Evolutionary conservation across 2,113 vertebrate genomes (phyloP).

Genomic region (Sphaerodactylus townsendi): DNA sequence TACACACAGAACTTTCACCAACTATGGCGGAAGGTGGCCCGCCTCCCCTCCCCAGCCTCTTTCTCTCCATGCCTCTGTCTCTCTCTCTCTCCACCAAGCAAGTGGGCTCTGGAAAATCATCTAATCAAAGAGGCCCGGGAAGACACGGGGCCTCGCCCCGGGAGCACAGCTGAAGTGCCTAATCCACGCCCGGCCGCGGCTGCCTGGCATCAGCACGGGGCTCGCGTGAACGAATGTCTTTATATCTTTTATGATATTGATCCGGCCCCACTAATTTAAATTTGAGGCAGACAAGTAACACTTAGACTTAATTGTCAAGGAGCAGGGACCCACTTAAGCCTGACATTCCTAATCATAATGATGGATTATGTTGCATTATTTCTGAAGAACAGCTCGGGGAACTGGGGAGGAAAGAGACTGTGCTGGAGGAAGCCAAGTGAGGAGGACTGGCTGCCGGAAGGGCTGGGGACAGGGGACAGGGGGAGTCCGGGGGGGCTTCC

Average conservation of each 20-base stretch:
- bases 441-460: not conserved
- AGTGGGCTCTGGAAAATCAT: not conserved
- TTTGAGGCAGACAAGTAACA: constrained; percentile 25
- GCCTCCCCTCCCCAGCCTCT: not conserved
- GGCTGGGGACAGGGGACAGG: not conserved
- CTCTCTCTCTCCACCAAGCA: not conserved
- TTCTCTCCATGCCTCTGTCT: not conserved
- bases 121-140: not conserved
- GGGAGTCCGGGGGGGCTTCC: not conserved
- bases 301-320: constrained; percentile 36
- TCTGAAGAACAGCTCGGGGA: not conserved
- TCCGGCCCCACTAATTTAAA: constrained; percentile 23
- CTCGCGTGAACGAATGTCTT: not conserved
- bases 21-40: not conserved
- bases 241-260: constrained; percentile 27
- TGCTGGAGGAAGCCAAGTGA: not conserved
- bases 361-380: constrained; percentile 33
- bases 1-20: not conserved
- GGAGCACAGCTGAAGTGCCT: not conserved
- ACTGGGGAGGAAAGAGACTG: not conserved
- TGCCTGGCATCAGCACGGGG: not conserved
- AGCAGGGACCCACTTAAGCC: constrained; percentile 26
- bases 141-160: not conserved
- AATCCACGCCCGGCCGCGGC: not conserved
- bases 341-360: constrained; percentile 33